These are phyloP conservation scores for Arothron firmamentum DNA, from an alignment of 2,113 vertebrate genomes.

Conservation along the genomic window DNA sequence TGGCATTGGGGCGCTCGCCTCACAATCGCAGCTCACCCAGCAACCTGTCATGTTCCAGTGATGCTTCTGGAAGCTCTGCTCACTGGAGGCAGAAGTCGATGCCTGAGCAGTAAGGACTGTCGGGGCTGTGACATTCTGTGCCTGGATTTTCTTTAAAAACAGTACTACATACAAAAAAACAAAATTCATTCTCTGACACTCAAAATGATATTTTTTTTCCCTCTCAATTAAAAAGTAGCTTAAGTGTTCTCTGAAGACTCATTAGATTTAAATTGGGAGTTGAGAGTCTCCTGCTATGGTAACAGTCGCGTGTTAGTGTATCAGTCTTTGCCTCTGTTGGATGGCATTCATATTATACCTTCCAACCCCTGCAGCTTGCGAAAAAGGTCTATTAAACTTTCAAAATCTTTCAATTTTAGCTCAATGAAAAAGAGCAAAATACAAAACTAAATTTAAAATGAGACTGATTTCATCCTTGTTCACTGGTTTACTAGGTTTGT, in stretches of 20 bases:
- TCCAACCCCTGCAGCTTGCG: constrained; percentile 18
- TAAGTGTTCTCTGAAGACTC: background rate
- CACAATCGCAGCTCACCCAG: constrained; percentile 95
- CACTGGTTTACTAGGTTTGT: constrained; percentile 80
- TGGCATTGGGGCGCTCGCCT: constrained; percentile 86
- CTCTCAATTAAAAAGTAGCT: background rate
- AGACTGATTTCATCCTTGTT: background rate
- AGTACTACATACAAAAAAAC: background rate
- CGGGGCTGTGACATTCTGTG: background rate
- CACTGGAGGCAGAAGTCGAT: constrained; percentile 96
- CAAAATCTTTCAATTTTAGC: background rate
- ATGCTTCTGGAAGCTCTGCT: constrained; percentile 86
- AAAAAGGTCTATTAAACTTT: constrained; percentile 3
- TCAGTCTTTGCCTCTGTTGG: constrained; percentile 10
- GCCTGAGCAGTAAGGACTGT: constrained; percentile 90
- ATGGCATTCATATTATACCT: background rate
- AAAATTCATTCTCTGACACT: background rate
- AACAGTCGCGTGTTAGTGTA: background rate
- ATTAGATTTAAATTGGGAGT: too few relatives aligned
- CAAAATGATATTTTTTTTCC: too few relatives aligned
- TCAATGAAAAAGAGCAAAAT: background rate
- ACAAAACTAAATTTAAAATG: background rate
- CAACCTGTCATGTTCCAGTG: constrained; percentile 92
- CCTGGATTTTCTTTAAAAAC: background rate
- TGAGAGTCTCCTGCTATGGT: too few relatives aligned